A percentile compares a stretch with the other conserved stretches of the same genome.
phyloP scores from a whole-genome alignment of 2,113 vertebrate genomes.

The Epinephelus cyanopodus region DNA sequence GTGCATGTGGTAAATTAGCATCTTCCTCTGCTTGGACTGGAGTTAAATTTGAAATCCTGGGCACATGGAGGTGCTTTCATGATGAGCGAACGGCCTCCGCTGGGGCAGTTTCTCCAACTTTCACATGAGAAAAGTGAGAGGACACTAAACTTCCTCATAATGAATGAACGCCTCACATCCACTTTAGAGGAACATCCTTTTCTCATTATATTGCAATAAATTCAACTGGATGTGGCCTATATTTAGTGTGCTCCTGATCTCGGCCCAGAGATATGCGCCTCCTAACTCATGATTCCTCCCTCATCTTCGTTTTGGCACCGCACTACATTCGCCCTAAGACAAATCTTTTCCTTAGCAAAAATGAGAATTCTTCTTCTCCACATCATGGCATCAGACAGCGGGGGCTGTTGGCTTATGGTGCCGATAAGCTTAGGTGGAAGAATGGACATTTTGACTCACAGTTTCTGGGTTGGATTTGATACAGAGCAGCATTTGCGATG shows the following conservation, averaged over 20 bases:
- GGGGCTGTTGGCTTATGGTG: slow-evolving; percentile 51
- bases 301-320: slow-evolving; percentile 65
- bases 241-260: slow-evolving; percentile 95
- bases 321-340: slow-evolving; percentile 64
- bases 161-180: slow-evolving; percentile 88
- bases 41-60: slow-evolving; percentile 3
- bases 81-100: slow-evolving; percentile 36
- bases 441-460: slow-evolving; percentile 51
- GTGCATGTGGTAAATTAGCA: background rate
- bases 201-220: slow-evolving; percentile 98
- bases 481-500: slow-evolving; percentile 14
- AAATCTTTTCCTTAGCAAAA: slow-evolving; percentile 69
- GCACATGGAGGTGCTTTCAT: slow-evolving; percentile 22
- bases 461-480: slow-evolving; percentile 25
- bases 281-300: slow-evolving; percentile 78
- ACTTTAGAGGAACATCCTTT: slow-evolving; percentile 94
- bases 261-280: slow-evolving; percentile 90
- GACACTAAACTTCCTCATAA: slow-evolving; percentile 90
- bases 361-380: slow-evolving; percentile 56
- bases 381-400: slow-evolving; percentile 59
- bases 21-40: background rate
- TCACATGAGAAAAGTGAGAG: slow-evolving; percentile 96
- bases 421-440: slow-evolving; percentile 71
- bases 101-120: slow-evolving; percentile 85
- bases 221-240: slow-evolving; percentile 95